Evolutionary conservation across 2,113 vertebrate genomes (phyloP).

Genomic region (Glareola pratincola): DNA sequence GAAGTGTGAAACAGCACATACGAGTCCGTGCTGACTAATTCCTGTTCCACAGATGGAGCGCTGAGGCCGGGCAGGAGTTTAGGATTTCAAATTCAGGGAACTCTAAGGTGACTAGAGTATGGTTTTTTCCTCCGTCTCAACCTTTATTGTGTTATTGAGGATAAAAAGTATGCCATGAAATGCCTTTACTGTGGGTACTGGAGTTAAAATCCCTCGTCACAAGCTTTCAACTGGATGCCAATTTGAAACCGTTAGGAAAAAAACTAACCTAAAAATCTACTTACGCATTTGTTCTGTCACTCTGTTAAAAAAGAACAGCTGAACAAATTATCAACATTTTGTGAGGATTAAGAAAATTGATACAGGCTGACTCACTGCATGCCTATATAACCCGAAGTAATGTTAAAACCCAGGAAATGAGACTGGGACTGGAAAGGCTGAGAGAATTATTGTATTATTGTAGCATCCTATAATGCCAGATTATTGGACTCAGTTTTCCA

Average conservation of each 20-base stretch:
- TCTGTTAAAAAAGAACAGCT: slow-evolving; percentile 68
- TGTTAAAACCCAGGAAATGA: slow-evolving; percentile 61
- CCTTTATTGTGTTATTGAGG: not conserved
- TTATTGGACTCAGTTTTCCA: not conserved
- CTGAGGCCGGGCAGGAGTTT: not conserved
- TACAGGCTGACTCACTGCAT: slow-evolving; percentile 62
- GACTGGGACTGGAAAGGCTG: slow-evolving; percentile 48
- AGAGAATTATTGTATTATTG: slow-evolving; percentile 48
- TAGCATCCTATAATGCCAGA: slow-evolving; percentile 34
- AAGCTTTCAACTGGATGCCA: slow-evolving; percentile 10
- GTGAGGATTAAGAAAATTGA: slow-evolving; percentile 67
- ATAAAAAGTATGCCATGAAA: not conserved
- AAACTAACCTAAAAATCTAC: not conserved
- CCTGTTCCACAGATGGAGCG: not conserved
- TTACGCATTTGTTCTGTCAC: slow-evolving; percentile 47
- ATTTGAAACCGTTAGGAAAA: not conserved
- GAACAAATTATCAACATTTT: slow-evolving; percentile 70
- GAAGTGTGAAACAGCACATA: not conserved
- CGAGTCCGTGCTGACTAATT: not conserved
- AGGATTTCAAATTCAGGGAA: not conserved
- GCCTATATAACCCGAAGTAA: slow-evolving; percentile 28
- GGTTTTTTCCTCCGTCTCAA: not conserved
- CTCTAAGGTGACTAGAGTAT: not conserved
- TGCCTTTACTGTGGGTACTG: not conserved
- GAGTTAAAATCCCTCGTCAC: not conserved